phyloP scores from a whole-genome alignment of 2,113 vertebrate species.

The Chaetorhynchus papuensis region DNA sequence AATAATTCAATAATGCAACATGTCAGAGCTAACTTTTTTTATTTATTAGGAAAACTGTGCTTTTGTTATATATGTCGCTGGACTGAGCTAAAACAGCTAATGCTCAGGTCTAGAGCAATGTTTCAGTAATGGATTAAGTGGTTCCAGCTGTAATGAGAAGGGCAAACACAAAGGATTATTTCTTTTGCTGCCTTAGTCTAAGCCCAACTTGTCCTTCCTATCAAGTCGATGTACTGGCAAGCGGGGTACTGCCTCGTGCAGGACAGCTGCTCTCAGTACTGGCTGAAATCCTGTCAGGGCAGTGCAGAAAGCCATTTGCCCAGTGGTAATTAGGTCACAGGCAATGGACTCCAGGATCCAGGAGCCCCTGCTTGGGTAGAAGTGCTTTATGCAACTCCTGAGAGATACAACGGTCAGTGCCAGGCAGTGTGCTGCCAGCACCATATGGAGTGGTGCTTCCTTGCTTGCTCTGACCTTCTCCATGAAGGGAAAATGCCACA shows the following conservation, averaged over 20 bases:
- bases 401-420: fast-evolving
- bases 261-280: not conserved
- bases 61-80: not conserved
- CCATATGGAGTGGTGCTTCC: fast-evolving
- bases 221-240: not conserved
- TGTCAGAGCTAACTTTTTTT: not conserved
- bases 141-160: not conserved
- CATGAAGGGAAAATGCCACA: not conserved
- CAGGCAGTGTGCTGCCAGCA: not conserved
- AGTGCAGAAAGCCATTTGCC: not conserved
- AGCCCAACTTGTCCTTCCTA: not conserved
- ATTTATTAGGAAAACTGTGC: not conserved
- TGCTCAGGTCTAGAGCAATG: not conserved
- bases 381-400: not conserved
- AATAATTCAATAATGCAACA: not conserved
- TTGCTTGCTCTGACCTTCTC: not conserved
- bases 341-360: not conserved
- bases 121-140: not conserved
- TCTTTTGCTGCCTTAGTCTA: not conserved
- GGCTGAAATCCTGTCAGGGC: not conserved
- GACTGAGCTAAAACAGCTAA: not conserved
- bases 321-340: not conserved
- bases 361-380: not conserved
- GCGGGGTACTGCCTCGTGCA: fast-evolving
- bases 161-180: not conserved